A percentile compares a stretch with the other conserved stretches of the same genome.
phyloP scores from a whole-genome alignment of 2,888 invertebrate species.

The Megaustenia siamemsis region DNA sequence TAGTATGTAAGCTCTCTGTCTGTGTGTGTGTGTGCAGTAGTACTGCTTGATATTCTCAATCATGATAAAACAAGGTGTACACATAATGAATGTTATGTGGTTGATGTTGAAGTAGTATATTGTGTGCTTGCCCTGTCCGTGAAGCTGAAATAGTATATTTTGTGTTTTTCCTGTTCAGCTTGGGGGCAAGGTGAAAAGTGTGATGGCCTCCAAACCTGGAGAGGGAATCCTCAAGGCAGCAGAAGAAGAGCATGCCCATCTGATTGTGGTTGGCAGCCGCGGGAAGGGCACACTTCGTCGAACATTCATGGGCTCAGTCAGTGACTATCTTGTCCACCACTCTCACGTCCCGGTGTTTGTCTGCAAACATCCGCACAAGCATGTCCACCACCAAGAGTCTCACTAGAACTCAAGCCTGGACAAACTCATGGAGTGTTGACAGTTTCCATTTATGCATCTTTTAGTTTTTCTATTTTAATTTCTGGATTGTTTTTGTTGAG shows the following conservation, averaged over 20 bases:
- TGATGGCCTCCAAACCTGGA: conserved; percentile 56
- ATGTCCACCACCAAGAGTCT: background rate
- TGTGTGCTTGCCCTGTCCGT: no score
- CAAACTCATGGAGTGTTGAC: no score
- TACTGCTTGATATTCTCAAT: no score
- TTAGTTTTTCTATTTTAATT: background rate
- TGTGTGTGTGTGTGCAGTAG: no score
- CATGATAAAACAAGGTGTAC: no score
- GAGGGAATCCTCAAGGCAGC: conserved; percentile 55
- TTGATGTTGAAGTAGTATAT: no score
- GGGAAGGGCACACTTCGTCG: conserved; percentile 52
- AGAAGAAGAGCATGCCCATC: conserved; percentile 52
- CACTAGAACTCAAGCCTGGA: no score
- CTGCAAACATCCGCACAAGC: conserved; percentile 49
- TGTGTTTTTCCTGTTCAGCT: conserved; percentile 37
- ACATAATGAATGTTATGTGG: no score
- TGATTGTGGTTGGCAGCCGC: conserved; percentile 52
- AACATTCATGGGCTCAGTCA: conserved; percentile 57
- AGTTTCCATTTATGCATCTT: no score
- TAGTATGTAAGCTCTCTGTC: no score
- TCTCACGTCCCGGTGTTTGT: conserved; percentile 57
- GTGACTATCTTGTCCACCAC: conserved; percentile 58
- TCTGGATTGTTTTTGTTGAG: no score
- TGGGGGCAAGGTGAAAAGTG: conserved; percentile 56
- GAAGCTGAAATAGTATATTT: no score